Percentiles rank a stretch among this genome's conserved stretches.
Evolutionary conservation across 1,140 invertebrate genomes (phyloP).

Genomic region (Dreissena rostriformis): DNA sequence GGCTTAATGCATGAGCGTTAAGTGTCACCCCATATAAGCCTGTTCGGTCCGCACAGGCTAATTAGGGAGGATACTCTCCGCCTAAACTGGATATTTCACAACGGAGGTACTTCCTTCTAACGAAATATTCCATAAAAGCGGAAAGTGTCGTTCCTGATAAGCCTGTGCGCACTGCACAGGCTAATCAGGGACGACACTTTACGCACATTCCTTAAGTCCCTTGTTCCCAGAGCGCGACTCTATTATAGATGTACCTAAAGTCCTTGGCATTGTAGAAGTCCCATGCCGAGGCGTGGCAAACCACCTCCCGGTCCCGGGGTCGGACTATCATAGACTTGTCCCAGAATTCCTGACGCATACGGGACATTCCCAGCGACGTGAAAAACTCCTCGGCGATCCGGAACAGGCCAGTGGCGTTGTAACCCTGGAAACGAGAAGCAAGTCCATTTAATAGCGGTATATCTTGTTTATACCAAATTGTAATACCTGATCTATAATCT

Average conservation of each 20-base stretch:
- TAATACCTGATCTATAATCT: too few relatives aligned
- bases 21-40: too few relatives aligned
- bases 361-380: slow-evolving; percentile 89
- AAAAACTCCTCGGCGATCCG: slow-evolving; percentile 93
- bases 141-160: too few relatives aligned
- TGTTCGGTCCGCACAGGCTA: too few relatives aligned
- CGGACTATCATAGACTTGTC: slow-evolving; percentile 82
- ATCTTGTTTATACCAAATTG: neutral
- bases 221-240: neutral
- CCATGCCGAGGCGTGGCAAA: slow-evolving; percentile 96
- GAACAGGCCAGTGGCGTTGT: slow-evolving; percentile 86
- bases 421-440: slow-evolving; percentile 83
- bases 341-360: slow-evolving; percentile 87
- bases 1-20: too few relatives aligned
- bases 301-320: slow-evolving; percentile 85
- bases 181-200: too few relatives aligned
- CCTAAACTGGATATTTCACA: too few relatives aligned
- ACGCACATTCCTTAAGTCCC: too few relatives aligned
- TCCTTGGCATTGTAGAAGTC: slow-evolving; percentile 94
- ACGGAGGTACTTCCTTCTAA: too few relatives aligned
- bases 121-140: too few relatives aligned
- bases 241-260: slow-evolving; percentile 82
- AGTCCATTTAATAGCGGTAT: neutral
- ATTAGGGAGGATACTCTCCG: too few relatives aligned
- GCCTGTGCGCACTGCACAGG: too few relatives aligned